Base-by-base conservation (phyloP, 2,113 vertebrate species). In the Notarius lentiginosus region DNA sequence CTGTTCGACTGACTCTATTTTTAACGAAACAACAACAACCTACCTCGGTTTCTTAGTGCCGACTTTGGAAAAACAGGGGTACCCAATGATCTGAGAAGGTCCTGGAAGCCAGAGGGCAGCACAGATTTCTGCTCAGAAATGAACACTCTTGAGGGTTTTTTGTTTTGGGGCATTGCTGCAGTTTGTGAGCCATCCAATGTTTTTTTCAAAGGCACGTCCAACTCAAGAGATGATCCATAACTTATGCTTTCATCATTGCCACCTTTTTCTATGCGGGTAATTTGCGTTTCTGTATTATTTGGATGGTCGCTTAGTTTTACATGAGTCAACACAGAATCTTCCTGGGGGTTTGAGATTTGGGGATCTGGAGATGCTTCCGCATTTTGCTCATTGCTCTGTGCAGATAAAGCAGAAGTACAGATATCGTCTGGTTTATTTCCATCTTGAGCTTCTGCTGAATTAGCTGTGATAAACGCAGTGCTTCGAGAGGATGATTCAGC, bases 171-270 rank as follows among this genome's bases (percentile, higher is more conserved):
- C 2, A 88, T 92, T 95, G 92, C 4, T 2, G 90, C 55, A 55
- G 89, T 90, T 89, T 88, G 92, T 92, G 93, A 91, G 84, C 90
- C 90, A 81, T 91, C 90, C 87, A 87, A 79, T 94, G 94, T 94
- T 92, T 93, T 92, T 93, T 93, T 92, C 88, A 88, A 90, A 90
- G 90, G 90, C 87, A 53, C 20, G 20, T 90, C 87, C 93, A 92
- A 94, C 87, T 95, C 94, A 94, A 96, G 95, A 84, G 93, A 89
- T 63, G 93, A 92, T 88, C 91, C 94, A 93, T 86, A 92, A 87
- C 85, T 93, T 90, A 68, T 90, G 56, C 90, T 94, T 94, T 92
- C 91, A 91, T 90, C 91, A 91, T 90, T 90, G 92, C 94, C 91
- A 56, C 18, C 93, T 88, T 92, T 91, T 89, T 90, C 91, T 88